Percentiles rank a stretch among this genome's conserved stretches.
Conservation (phyloP, 2,797 vertebrate genomes). For the Molothrus ater region DNA sequence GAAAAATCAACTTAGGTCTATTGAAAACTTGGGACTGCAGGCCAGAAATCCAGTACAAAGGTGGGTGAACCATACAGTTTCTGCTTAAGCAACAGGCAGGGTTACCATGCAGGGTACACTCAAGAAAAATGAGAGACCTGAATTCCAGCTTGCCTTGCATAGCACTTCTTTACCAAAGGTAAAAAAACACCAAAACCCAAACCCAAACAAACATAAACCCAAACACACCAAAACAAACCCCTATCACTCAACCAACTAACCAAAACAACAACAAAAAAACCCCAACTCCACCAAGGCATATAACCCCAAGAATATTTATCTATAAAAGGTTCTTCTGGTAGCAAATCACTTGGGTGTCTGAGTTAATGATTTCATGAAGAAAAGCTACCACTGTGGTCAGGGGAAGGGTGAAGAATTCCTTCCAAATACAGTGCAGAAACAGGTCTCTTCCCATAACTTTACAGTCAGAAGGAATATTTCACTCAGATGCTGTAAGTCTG, state of each 20-base stretch:
- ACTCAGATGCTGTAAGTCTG: neutral
- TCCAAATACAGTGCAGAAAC: neutral
- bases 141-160: neutral
- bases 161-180: neutral
- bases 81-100: fast-evolving
- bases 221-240: neutral
- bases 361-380: neutral
- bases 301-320: neutral
- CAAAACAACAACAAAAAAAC: neutral
- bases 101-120: neutral
- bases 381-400: neutral
- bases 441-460: neutral
- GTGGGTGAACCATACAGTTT: fast-evolving
- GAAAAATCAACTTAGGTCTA: neutral
- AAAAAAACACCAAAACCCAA: neutral
- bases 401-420: neutral
- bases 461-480: neutral
- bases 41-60: neutral
- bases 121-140: neutral
- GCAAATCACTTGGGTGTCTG: neutral
- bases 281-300: neutral
- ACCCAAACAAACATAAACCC: neutral
- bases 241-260: neutral
- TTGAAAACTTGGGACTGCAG: neutral
- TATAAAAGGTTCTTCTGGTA: neutral